These are phyloP conservation scores for Oenanthe oenanthe DNA, from an alignment of 2,113 vertebrate genomes.

Conservation along the genomic window DNA sequence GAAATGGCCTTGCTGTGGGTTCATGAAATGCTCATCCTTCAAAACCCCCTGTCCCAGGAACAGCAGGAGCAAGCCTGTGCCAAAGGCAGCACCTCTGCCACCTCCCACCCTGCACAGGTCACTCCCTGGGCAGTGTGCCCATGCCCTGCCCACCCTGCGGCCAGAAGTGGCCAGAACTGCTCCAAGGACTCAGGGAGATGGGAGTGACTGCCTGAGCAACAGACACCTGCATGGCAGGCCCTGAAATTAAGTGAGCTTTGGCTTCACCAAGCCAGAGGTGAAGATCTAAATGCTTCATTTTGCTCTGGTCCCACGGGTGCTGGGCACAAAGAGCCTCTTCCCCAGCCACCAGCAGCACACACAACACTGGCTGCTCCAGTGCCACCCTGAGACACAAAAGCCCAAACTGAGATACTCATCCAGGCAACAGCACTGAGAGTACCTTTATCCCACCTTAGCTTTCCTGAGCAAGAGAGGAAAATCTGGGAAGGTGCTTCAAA, in stretches of 20 bases:
- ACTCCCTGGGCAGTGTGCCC: not conserved
- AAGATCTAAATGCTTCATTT: not conserved
- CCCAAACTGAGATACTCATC: accelerated
- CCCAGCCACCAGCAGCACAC: not conserved
- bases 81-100: not conserved
- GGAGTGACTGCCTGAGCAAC: not conserved
- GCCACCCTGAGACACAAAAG: not conserved
- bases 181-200: not conserved
- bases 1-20: not conserved
- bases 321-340: not conserved
- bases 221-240: not conserved
- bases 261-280: not conserved
- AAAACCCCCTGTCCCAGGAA: not conserved
- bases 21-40: not conserved
- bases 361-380: accelerated
- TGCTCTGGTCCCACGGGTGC: accelerated
- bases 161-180: not conserved
- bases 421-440: accelerated
- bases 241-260: not conserved
- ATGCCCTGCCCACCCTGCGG: no score
- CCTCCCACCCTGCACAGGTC: not conserved
- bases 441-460: not conserved
- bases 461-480: not conserved
- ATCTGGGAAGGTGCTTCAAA: not conserved
- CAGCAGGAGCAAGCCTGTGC: not conserved